phyloP scores from a whole-genome alignment of 2,113 vertebrate species.

The Edolisoma coerulescens region DNA sequence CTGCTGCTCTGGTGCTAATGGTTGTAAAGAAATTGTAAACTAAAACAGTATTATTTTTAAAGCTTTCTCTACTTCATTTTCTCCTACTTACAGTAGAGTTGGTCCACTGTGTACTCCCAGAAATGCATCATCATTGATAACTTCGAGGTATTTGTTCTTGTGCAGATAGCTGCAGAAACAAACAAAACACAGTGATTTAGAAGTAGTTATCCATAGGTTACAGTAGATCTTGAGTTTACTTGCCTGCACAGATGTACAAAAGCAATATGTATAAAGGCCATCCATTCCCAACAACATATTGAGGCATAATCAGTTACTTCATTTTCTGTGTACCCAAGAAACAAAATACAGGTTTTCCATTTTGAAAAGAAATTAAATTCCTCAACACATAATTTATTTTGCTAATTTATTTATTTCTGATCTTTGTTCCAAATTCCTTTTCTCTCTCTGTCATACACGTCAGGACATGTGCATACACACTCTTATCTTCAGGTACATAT shows the following conservation, averaged over 20 bases:
- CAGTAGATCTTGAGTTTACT: not conserved
- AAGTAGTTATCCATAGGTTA: not conserved
- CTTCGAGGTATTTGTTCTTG: conserved; percentile 85
- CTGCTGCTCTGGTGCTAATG: not conserved
- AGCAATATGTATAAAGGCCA: not conserved
- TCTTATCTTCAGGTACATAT: not conserved
- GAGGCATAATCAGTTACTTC: not conserved
- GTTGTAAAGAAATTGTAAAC: not conserved
- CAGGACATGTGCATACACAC: not conserved
- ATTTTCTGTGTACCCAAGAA: not conserved
- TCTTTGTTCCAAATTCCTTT: not conserved
- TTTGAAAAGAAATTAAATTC: not conserved
- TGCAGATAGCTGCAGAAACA: conserved; percentile 85
- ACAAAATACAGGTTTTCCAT: not conserved
- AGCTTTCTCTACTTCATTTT: not conserved
- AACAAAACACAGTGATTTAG: not conserved
- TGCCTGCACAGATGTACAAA: not conserved
- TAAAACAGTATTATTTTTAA: not conserved
- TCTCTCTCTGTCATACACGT: not conserved
- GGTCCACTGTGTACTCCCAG: conserved; percentile 85
- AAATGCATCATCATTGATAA: conserved; percentile 87
- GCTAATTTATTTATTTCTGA: not conserved
- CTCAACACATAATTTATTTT: not conserved
- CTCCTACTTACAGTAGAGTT: conserved; percentile 86
- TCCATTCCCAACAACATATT: not conserved